Evolutionary conservation across 1,140 invertebrate genomes (phyloP).

Genomic region (Agraylea sexmaculata): DNA sequence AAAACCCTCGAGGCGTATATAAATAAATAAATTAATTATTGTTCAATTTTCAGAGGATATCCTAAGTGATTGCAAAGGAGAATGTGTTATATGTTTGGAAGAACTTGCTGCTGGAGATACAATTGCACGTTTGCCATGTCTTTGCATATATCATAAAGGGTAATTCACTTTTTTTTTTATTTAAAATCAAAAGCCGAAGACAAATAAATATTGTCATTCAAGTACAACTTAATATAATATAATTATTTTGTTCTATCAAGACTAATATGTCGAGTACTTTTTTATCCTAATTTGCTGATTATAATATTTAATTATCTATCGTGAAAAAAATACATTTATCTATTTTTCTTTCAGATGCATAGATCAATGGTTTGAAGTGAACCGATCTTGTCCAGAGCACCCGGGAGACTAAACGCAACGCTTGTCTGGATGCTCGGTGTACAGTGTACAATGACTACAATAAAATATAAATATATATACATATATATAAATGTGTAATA

Average conservation of each 20-base stretch:
- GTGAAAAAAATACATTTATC: slow-evolving; percentile 5
- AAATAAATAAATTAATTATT: too few species aligned
- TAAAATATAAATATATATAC: slow-evolving; percentile 19
- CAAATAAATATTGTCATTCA: slow-evolving; percentile 4
- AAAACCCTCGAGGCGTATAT: too few species aligned
- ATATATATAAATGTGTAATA: too few species aligned
- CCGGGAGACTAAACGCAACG: slow-evolving; percentile 73
- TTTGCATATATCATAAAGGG: slow-evolving; percentile 99
- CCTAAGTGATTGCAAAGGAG: slow-evolving; percentile 87
- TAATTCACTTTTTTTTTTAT: slow-evolving; percentile 27
- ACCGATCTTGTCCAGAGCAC: slow-evolving; percentile 93
- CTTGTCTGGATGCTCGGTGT: slow-evolving; percentile 24
- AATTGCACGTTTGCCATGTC: slow-evolving; percentile 94
- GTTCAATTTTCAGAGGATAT: slow-evolving; percentile 76
- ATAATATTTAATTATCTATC: not conserved
- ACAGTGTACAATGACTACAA: slow-evolving; percentile 20
- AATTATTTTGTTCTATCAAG: too few species aligned
- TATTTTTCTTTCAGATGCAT: slow-evolving; percentile 64
- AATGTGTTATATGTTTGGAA: slow-evolving; percentile 98
- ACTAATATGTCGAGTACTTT: not conserved
- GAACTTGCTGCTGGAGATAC: slow-evolving; percentile 88
- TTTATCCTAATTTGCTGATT: not conserved
- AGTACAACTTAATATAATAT: too few species aligned
- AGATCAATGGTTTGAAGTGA: slow-evolving; percentile 95
- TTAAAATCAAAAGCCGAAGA: not conserved